Evolutionary conservation across 1,140 invertebrate species (phyloP), one percentile per base, ranked within the genome.

Genomic region (Pectinophora gossypiella): DNA sequence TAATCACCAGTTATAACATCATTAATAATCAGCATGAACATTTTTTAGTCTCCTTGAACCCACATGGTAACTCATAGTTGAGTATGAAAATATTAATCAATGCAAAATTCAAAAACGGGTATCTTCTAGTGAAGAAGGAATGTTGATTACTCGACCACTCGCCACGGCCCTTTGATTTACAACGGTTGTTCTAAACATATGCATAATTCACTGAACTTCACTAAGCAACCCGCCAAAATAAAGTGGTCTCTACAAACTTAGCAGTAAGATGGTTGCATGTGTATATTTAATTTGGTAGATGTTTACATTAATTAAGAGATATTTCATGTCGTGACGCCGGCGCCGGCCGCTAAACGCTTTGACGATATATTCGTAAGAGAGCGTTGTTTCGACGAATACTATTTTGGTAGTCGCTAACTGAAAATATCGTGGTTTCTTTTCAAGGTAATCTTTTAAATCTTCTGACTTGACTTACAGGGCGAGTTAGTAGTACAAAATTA

Each of bases 281-380:
- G 27, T 32, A 32, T 32, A 32, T 32, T 32, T 32, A 53, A 51
- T 62, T 65, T 40, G n/a, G 51, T 54, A 35, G 59, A 61, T 59
- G 66, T 44, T 54, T 56, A 35, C 13, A 61, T 76, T 77, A 79
- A 82, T 79, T 77, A 74, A 76, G 72, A 55, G 56, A 69, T 74
- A 72, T 76, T 66, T 70, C 69, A 68, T 46, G 35, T 45, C 45
- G 51, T 64, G 73, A 61, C 67, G 56, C 54, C 50, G 64, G 67
- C 71, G 70, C 72, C 72, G 64, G 54, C 65, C 60, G 57, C 63
- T 74, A 70, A 76, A 71, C 61, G 65, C 65, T 59, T 68, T 76
- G 71, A 75, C 63, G 71, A 80, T 70, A 76, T 75, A 68, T 68
- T 64, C 56, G 63, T 60, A 55, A 59, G 59, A 59, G 56, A 61